Evolutionary conservation across 1,140 invertebrate species (phyloP).

Genomic region (Leptopilina boulardi): DNA sequence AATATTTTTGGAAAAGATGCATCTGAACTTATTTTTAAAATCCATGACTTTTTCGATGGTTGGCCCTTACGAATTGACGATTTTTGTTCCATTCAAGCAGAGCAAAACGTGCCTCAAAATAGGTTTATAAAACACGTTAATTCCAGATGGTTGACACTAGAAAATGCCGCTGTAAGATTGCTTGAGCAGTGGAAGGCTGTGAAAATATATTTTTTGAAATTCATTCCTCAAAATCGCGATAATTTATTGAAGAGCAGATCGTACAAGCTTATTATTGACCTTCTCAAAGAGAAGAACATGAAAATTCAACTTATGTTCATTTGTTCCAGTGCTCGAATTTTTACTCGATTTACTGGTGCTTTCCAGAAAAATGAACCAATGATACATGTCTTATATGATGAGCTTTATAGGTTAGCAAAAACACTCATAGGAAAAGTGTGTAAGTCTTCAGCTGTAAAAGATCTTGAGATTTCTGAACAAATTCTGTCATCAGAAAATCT

Average conservation of each 20-base stretch:
- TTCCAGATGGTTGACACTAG: neutral
- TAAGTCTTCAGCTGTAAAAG: neutral
- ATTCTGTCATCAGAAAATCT: neutral
- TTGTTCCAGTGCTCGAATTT: neutral
- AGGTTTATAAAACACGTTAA: neutral
- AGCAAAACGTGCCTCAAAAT: neutral
- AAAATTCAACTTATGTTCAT: neutral
- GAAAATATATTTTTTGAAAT: conserved; percentile 15
- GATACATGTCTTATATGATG: neutral
- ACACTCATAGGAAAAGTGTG: neutral
- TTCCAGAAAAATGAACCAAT: neutral
- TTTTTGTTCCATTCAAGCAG: neutral
- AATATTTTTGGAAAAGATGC: conserved; percentile 21
- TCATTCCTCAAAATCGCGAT: neutral
- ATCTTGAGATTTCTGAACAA: neutral
- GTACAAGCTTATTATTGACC: neutral
- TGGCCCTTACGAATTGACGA: neutral
- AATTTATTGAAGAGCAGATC: neutral
- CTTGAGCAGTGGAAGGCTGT: conserved; percentile 37
- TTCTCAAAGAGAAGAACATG: neutral
- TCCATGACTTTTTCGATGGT: neutral
- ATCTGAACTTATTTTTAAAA: neutral
- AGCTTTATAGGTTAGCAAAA: neutral
- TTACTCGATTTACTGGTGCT: neutral
- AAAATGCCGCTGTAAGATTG: neutral